Conservation (phyloP, 2,113 vertebrate species). For the Bubo scandiacus region DNA sequence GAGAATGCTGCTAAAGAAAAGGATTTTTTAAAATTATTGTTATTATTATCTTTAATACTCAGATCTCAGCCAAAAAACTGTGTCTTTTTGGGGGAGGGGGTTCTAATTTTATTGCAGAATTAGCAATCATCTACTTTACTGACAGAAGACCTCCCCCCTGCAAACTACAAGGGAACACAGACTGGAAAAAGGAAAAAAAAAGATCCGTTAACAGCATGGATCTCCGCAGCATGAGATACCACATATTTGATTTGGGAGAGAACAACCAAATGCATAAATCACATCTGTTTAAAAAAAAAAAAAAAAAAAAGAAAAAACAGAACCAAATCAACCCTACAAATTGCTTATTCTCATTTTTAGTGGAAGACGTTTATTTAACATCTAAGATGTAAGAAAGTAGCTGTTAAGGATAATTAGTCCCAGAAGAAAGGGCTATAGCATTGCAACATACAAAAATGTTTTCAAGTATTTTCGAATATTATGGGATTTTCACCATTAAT, state of each 20-base stretch:
- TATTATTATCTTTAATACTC: not conserved
- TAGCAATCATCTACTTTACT: not conserved
- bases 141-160: not conserved
- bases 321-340: not conserved
- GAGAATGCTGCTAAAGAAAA: not conserved
- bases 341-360: not conserved
- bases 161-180: not conserved
- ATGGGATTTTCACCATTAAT: not conserved
- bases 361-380: not conserved
- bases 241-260: not conserved
- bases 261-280: not conserved
- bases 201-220: not conserved
- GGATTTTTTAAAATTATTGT: not conserved
- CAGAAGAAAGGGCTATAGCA: not conserved
- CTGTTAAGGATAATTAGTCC: not conserved
- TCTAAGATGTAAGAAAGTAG: not conserved
- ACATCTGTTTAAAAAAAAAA: not conserved
- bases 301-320: not conserved
- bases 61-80: not conserved
- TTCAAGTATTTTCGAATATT: not conserved
- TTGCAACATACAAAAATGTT: not conserved
- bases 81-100: not conserved
- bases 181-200: not conserved
- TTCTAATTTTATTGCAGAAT: not conserved
- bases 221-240: not conserved